Base-by-base conservation (phyloP, 2,797 vertebrate genomes). In the Centroberyx gerrardi region DNA sequence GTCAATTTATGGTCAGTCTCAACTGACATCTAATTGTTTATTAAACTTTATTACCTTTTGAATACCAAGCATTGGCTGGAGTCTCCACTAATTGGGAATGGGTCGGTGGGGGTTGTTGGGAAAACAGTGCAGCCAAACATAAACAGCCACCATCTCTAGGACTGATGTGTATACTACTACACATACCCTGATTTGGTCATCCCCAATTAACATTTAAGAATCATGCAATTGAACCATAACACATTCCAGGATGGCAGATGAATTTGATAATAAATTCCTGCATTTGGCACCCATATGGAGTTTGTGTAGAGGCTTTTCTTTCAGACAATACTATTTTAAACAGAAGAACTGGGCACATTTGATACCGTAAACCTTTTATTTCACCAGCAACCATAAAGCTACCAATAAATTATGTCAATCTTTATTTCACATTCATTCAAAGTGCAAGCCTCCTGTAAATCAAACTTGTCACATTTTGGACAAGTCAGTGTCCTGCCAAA, bases 391-490 rank as follows among this genome's bases (percentile, higher is more conserved):
- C 77, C 88, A 82, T 89, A 87, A 91, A 89, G 31, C 87, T 92
- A 92, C 88, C 87, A 95, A 96, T 95, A 96, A 95, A 95, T 96
- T 94, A 95, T 76, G 40, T 78, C 31, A 58, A 72, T 88, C 74
- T 73, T 72, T 78, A 76, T 76, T 82, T 82, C 82, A 88, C 90
- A 93, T 91, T 91, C 78, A 91, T 90, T 92, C 83, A 88, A 90
- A 91, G 90, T 90, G 87, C 88, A 90, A 88, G 33, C 84, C 56
- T 81, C 87, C 67, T 70, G 75, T 62, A 78, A 82, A 87, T 83
- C 75, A 87, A 91, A 75, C 66, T 59, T 9, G 29, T 83, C 74
- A 78, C 51, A 54, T 42, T 80, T 59, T 68, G 18, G 40, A 68
- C 67, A 76, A 55, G 27, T 56, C 49, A 8, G 29, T 46, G 5